A percentile compares a stretch with the other conserved stretches of the same genome.
phyloP scores from a whole-genome alignment of 2,797 vertebrate genomes.

The Argya squamiceps region DNA sequence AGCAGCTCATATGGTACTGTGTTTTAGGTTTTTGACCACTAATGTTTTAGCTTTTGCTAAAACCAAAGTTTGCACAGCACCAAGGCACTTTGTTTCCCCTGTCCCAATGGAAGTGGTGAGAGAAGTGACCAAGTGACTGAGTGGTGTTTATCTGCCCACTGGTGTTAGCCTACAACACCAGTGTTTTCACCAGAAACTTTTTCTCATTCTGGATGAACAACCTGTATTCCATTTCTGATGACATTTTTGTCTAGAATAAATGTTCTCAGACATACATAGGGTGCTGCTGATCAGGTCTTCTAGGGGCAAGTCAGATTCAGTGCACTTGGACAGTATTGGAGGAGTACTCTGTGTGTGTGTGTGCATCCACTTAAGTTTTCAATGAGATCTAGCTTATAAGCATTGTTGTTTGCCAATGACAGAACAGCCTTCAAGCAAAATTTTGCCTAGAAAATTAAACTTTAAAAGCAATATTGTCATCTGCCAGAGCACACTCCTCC shows the following conservation, averaged over 20 bases:
- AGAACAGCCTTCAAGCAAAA: not conserved
- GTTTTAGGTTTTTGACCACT: not conserved
- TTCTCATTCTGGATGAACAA: not conserved
- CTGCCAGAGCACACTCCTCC: not conserved
- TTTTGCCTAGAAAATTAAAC: not conserved
- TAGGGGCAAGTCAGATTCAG: not conserved
- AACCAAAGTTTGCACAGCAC: not conserved
- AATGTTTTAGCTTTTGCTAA: not conserved
- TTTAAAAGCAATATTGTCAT: not conserved
- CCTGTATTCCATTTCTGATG: not conserved
- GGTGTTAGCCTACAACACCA: not conserved
- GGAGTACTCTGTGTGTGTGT: rapidly evolving
- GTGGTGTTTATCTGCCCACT: not conserved
- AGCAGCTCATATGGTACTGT: not conserved
- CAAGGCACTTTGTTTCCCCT: not conserved
- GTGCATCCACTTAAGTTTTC: not conserved
- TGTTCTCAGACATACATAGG: not conserved
- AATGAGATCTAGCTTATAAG: not conserved
- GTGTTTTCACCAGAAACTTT: not conserved
- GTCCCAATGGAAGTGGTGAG: rapidly evolving
- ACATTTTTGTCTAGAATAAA: not conserved
- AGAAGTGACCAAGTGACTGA: not conserved
- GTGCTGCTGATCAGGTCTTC: not conserved
- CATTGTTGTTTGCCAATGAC: not conserved
- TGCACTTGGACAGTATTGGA: not conserved